Evolutionary conservation across 1,140 invertebrate species (phyloP).

Genomic region (Sminthurides bifidus): DNA sequence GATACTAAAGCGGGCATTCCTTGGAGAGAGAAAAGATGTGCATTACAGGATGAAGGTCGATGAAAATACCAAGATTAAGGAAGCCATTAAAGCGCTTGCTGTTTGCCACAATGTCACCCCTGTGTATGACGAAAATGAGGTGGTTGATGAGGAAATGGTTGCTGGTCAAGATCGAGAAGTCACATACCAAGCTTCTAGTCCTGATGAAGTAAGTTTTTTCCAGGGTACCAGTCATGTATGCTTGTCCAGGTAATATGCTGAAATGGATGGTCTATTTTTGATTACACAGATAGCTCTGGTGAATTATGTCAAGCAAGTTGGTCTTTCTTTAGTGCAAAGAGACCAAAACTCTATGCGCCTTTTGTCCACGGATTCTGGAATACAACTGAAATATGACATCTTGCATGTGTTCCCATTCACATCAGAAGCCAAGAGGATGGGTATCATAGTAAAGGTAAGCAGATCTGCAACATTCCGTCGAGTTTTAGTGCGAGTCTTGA

Average conservation of each 20-base stretch:
- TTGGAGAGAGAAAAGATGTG: neutral
- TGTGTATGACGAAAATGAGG: conserved; percentile 58
- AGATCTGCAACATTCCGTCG: neutral
- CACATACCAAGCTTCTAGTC: conserved; percentile 73
- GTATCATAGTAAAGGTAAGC: conserved; percentile 82
- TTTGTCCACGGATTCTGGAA: conserved; percentile 47
- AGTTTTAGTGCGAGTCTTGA: no score
- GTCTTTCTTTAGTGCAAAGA: conserved; percentile 18
- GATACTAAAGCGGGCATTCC: conserved; percentile 14
- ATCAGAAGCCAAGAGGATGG: conserved; percentile 97
- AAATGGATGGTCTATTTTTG: neutral
- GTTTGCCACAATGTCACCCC: conserved; percentile 99
- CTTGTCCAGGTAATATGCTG: neutral
- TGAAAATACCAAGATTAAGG: conserved; percentile 54
- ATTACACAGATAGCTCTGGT: conserved; percentile 25
- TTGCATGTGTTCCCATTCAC: conserved; percentile 97
- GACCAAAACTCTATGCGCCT: conserved; percentile 24
- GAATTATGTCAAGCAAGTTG: conserved; percentile 27
- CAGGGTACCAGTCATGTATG: neutral
- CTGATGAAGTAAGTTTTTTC: conserved; percentile 66
- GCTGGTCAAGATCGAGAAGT: conserved; percentile 31
- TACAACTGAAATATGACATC: conserved; percentile 60
- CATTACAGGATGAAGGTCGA: conserved; percentile 5
- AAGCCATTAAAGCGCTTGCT: conserved; percentile 86
- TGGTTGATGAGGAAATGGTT: conserved; percentile 35